Percentiles rank a stretch among this genome's conserved stretches.
Conservation (phyloP, 2,113 vertebrate species). For the Pterocles gutturalis region DNA sequence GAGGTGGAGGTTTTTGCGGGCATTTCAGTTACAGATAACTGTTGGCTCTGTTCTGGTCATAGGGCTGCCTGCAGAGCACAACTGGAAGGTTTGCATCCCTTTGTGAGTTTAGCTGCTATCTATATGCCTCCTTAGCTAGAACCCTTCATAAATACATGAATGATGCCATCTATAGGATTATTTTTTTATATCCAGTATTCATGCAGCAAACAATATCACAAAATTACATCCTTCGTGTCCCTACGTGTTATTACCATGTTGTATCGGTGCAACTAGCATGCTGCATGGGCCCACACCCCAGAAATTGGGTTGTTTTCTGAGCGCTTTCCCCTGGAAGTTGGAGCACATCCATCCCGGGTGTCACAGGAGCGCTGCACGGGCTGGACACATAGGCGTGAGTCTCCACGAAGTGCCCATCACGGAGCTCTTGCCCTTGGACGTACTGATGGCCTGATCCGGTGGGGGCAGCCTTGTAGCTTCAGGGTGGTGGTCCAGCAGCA, state of each 20-base stretch:
- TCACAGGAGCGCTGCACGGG: neutral
- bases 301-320: accelerated
- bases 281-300: neutral
- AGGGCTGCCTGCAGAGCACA: neutral
- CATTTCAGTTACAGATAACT: constrained; percentile 23
- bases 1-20: neutral
- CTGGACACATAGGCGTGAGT: neutral
- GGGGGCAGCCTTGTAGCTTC: neutral
- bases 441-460: neutral
- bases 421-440: neutral
- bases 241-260: accelerated
- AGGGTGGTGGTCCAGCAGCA: neutral
- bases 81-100: neutral
- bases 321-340: neutral
- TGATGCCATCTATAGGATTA: neutral
- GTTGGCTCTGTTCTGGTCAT: neutral
- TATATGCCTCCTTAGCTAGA: neutral
- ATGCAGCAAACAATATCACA: neutral
- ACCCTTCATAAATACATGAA: neutral
- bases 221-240: neutral
- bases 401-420: accelerated
- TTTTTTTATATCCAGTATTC: neutral
- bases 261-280: accelerated
- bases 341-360: neutral
- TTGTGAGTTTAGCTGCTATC: neutral